phyloP scores from a whole-genome alignment of 2,113 vertebrate species.

The Oncorhynchus keta region DNA sequence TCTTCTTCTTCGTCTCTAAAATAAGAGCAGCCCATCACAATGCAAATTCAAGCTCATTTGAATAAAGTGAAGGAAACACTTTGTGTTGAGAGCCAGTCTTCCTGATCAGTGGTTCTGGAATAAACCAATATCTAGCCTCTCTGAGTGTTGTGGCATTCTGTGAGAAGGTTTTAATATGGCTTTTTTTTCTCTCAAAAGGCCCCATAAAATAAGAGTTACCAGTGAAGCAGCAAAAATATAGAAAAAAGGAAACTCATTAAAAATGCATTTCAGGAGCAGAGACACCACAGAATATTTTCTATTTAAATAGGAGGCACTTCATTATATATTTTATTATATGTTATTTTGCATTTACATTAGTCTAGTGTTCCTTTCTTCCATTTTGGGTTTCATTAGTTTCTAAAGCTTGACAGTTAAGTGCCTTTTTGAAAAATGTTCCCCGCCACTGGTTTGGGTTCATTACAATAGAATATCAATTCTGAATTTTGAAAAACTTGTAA shows the following conservation, averaged over 20 bases:
- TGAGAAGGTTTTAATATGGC: slow-evolving; percentile 89
- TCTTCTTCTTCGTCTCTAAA: slow-evolving; percentile 91
- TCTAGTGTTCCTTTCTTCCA: slow-evolving; percentile 87
- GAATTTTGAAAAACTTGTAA: slow-evolving; percentile 69
- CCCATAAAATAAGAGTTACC: slow-evolving; percentile 97
- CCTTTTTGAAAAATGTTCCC: slow-evolving; percentile 79
- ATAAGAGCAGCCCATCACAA: slow-evolving; percentile 99
- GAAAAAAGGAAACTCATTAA: slow-evolving; percentile 98
- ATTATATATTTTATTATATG: slow-evolving; percentile 99
- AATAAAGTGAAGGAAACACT: slow-evolving; percentile 99
- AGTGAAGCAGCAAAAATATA: slow-evolving; percentile 98
- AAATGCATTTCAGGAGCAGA: slow-evolving; percentile 99
- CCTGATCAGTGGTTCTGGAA: slow-evolving; percentile 99
- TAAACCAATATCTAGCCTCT: slow-evolving; percentile 99
- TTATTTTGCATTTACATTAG: slow-evolving; percentile 99
- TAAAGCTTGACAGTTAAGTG: slow-evolving; percentile 80
- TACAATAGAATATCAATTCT: slow-evolving; percentile 76
- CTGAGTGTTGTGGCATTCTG: slow-evolving; percentile 98
- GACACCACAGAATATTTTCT: slow-evolving; percentile 99
- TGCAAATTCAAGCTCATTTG: slow-evolving; percentile 99
- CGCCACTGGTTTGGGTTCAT: slow-evolving; percentile 75
- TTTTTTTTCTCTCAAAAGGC: slow-evolving; percentile 83
- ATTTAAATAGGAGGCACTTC: slow-evolving; percentile 99
- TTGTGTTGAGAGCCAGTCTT: slow-evolving; percentile 99
- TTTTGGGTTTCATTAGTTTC: slow-evolving; percentile 98